Percentiles rank a stretch among this genome's conserved stretches.
phyloP scores from a whole-genome alignment of 92 coral and sea anemone species.

The Epizoanthus illoricatus region DNA sequence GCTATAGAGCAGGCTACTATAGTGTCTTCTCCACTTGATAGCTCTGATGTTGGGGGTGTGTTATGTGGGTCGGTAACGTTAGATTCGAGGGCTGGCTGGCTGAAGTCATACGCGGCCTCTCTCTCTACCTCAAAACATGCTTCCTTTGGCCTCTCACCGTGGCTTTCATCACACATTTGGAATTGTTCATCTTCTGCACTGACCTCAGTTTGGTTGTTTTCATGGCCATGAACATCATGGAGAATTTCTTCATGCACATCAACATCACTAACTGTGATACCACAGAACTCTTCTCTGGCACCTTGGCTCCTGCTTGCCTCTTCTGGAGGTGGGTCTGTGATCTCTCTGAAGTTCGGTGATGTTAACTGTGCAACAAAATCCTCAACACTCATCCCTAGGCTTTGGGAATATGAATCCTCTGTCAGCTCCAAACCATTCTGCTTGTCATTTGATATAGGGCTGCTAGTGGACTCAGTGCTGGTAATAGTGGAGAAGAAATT shows the following conservation, averaged over 20 bases:
- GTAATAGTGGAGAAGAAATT: not conserved
- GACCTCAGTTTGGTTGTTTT: not conserved
- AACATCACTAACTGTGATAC: not conserved
- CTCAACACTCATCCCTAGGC: slow-evolving; percentile 12
- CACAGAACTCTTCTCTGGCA: not conserved
- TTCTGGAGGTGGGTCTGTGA: not conserved
- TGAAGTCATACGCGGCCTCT: too few relatives aligned
- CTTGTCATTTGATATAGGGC: not conserved
- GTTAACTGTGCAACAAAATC: slow-evolving; percentile 34
- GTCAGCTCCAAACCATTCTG: not conserved
- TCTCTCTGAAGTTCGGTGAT: slow-evolving; percentile 30
- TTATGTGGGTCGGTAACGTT: too few relatives aligned
- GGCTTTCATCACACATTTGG: too few relatives aligned
- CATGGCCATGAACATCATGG: not conserved
- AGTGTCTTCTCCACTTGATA: not conserved
- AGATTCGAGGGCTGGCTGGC: too few relatives aligned
- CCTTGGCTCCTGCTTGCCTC: not conserved
- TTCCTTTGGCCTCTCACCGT: too few relatives aligned
- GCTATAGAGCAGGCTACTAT: not conserved
- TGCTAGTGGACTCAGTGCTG: not conserved
- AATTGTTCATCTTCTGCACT: too few relatives aligned
- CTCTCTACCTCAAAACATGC: too few relatives aligned
- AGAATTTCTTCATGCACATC: not conserved
- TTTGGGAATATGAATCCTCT: not conserved
- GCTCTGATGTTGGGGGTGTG: not conserved